Evolutionary conservation across 2,113 vertebrate species (phyloP).

Genomic region (Eulacestoma nigropectus): DNA sequence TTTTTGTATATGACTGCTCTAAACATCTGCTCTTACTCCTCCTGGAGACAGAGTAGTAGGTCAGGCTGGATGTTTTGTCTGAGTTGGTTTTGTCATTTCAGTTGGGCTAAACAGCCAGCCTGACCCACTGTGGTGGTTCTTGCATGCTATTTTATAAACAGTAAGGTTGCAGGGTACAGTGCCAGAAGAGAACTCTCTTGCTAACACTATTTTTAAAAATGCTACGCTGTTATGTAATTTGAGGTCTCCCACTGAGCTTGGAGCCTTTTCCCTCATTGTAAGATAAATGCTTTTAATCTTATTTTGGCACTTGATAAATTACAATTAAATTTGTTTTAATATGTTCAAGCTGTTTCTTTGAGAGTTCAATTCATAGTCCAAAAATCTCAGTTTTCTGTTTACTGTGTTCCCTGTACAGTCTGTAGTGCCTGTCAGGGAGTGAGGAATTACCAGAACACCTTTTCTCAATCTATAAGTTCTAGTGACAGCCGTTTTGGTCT

Average conservation of each 20-base stretch:
- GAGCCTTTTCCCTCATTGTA: neutral
- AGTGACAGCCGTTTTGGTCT: neutral
- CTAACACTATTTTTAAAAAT: neutral
- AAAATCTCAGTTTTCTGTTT: neutral
- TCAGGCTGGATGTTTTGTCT: neutral
- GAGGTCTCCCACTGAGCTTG: neutral
- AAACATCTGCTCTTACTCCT: neutral
- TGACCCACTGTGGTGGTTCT: neutral
- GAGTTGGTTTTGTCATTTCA: neutral
- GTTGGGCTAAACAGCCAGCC: neutral
- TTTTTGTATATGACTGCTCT: neutral
- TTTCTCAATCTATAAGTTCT: neutral
- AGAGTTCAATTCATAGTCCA: neutral
- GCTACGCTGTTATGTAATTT: neutral
- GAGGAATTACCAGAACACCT: neutral
- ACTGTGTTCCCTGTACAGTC: neutral
- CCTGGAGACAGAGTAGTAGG: neutral
- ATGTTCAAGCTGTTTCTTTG: neutral
- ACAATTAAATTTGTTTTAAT: neutral
- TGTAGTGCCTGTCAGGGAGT: neutral
- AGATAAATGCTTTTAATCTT: neutral
- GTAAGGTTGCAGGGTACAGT: neutral
- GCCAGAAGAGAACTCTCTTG: neutral
- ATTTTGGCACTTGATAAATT: slow-evolving; percentile 7
- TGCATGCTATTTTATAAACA: neutral